phyloP scores from a whole-genome alignment of 2,888 invertebrate species.

The Myopa tessellatipennis region DNA sequence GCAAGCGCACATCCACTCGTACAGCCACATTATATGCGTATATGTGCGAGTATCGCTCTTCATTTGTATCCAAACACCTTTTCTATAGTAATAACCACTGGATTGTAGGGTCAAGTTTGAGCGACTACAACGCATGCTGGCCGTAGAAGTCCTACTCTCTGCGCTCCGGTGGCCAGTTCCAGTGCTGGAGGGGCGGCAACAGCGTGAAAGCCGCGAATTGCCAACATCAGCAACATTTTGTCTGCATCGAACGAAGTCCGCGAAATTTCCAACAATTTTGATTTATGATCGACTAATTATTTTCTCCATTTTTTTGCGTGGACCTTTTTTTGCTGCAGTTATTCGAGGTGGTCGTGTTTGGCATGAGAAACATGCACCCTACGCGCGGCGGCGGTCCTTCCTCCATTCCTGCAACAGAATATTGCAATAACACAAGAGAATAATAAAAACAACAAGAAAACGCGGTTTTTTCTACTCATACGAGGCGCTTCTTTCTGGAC shows the following conservation, averaged over 20 bases:
- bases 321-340: neutral
- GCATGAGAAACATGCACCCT: too few relatives aligned
- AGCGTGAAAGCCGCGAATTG: constrained; percentile 33
- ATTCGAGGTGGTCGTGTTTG: neutral
- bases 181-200: constrained; percentile 20
- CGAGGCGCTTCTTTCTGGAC: too few relatives aligned
- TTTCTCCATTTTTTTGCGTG: constrained; percentile 5
- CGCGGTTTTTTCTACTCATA: neutral
- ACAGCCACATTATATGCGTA: too few relatives aligned
- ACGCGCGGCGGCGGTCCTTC: neutral
- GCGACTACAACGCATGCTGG: too few relatives aligned
- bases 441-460: neutral
- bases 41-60: too few relatives aligned
- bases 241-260: constrained; percentile 15
- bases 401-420: neutral
- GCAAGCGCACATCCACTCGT: too few relatives aligned
- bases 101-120: too few relatives aligned
- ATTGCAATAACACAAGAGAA: neutral
- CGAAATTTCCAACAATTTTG: constrained; percentile 31
- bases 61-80: too few relatives aligned
- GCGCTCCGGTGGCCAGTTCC: constrained; percentile 16
- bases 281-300: constrained; percentile 37
- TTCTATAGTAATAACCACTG: too few relatives aligned
- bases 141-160: too few relatives aligned
- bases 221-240: constrained; percentile 35